Evolutionary conservation across 2,888 invertebrate species (phyloP).

Genomic region (Ormyrus nitidulus): DNA sequence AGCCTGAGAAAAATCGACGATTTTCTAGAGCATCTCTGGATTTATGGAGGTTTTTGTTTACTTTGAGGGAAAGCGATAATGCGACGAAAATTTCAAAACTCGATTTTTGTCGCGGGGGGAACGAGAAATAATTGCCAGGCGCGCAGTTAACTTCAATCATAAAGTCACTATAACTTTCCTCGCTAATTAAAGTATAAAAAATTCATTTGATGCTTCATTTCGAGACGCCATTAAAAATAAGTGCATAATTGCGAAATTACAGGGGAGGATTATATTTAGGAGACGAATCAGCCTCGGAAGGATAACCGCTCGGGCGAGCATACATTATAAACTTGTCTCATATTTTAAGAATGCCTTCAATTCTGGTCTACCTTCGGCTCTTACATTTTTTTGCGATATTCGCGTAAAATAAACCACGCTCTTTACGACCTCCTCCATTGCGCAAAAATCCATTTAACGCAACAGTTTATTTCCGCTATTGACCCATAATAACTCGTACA

Average conservation of each 20-base stretch:
- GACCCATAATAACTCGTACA: too few relatives aligned
- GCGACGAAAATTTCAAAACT: background rate
- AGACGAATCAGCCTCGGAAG: constrained; percentile 2
- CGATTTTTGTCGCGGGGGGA: background rate
- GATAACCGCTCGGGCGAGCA: constrained; percentile 7
- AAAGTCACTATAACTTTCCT: background rate
- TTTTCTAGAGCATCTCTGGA: too few relatives aligned
- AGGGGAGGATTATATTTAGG: constrained; percentile 1
- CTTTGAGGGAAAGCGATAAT: too few relatives aligned
- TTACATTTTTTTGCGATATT: background rate
- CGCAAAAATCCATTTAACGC: too few relatives aligned
- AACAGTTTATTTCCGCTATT: too few relatives aligned
- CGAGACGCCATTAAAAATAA: background rate
- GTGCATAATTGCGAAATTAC: constrained; percentile 2
- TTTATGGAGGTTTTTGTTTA: too few relatives aligned
- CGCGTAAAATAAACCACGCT: too few relatives aligned
- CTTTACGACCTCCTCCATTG: too few relatives aligned
- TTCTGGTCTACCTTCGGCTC: constrained; percentile 1
- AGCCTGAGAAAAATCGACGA: too few relatives aligned
- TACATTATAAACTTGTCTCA: background rate
- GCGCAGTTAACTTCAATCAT: background rate
- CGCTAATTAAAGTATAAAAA: constrained; percentile 1
- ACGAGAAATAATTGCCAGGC: background rate
- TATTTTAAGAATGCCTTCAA: background rate
- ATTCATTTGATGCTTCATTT: background rate